These are phyloP conservation scores for Gambusia affinis DNA, from an alignment of 2,113 vertebrate species.

Conservation along the genomic window DNA sequence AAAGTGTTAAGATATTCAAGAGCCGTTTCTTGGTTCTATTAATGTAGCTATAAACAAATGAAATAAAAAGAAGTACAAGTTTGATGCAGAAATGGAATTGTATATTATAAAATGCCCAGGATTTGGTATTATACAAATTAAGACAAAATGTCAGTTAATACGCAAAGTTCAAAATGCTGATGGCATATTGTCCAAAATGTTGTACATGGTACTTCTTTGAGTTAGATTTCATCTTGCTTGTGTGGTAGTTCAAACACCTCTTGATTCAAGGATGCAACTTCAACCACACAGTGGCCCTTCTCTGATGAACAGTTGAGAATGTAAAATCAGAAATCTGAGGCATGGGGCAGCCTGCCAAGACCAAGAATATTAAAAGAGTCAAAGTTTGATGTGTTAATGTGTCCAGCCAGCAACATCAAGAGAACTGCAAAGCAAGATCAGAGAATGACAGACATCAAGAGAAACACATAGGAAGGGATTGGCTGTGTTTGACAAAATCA, in stretches of 20 bases:
- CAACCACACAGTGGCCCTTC: slow-evolving; percentile 8
- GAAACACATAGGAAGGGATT: slow-evolving; percentile 10
- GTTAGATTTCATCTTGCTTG: slow-evolving; percentile 13
- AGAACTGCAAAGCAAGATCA: slow-evolving; percentile 30
- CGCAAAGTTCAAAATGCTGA: not conserved
- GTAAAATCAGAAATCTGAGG: slow-evolving; percentile 36
- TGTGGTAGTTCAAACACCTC: not conserved
- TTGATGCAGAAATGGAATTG: too few species aligned
- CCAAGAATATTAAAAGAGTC: slow-evolving; percentile 47
- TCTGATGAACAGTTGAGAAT: slow-evolving; percentile 40
- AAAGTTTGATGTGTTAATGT: slow-evolving; percentile 64
- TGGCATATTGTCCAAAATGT: not conserved
- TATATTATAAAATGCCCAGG: not conserved
- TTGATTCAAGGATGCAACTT: not conserved
- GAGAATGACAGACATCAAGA: slow-evolving; percentile 38
- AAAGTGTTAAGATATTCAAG: not conserved
- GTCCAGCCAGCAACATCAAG: slow-evolving; percentile 51
- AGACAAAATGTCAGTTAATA: not conserved
- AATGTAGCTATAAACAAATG: not conserved
- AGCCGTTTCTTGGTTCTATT: too few species aligned
- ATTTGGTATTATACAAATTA: not conserved
- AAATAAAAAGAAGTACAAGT: not conserved
- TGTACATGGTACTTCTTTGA: not conserved
- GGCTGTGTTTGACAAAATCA: slow-evolving; percentile 15
- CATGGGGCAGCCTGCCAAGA: slow-evolving; percentile 38